Evolutionary conservation across 1,140 invertebrate species (phyloP).

Genomic region (Drosophila sproati): DNA sequence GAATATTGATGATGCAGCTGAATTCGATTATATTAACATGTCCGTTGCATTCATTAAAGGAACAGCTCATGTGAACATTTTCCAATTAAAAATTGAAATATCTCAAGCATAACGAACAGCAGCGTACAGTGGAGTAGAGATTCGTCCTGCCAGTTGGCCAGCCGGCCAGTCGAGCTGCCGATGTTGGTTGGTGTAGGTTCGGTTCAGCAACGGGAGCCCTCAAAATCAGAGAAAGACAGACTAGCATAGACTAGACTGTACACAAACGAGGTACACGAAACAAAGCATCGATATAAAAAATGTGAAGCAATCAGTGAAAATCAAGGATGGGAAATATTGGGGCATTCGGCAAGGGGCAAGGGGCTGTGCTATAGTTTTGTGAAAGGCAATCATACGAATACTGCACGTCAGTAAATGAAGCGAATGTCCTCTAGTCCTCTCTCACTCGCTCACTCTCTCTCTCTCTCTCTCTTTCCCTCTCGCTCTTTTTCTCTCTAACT

Average conservation of each 20-base stretch:
- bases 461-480: neutral
- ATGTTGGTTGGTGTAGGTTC: neutral
- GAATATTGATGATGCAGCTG: conserved; percentile 52
- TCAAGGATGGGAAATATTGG: conserved; percentile 11
- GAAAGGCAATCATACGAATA: conserved; percentile 76
- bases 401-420: conserved; percentile 79
- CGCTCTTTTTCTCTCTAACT: conserved; percentile 1
- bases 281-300: conserved; percentile 69
- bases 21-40: conserved; percentile 62
- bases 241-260: conserved; percentile 14
- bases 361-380: conserved; percentile 44
- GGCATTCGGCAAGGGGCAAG: neutral
- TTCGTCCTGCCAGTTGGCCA: conserved; percentile 14
- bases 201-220: too few relatives aligned
- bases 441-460: neutral
- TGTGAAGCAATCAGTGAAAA: conserved; percentile 67
- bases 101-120: conserved; percentile 50
- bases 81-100: conserved; percentile 84
- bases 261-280: conserved; percentile 44
- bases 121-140: conserved; percentile 18
- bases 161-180: neutral
- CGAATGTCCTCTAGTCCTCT: conserved; percentile 11
- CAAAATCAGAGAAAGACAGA: neutral
- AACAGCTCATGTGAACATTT: conserved; percentile 81
- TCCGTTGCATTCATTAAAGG: conserved; percentile 72